Evolutionary conservation across 1,140 invertebrate species (phyloP).

Genomic region (Drosophila lini): DNA sequence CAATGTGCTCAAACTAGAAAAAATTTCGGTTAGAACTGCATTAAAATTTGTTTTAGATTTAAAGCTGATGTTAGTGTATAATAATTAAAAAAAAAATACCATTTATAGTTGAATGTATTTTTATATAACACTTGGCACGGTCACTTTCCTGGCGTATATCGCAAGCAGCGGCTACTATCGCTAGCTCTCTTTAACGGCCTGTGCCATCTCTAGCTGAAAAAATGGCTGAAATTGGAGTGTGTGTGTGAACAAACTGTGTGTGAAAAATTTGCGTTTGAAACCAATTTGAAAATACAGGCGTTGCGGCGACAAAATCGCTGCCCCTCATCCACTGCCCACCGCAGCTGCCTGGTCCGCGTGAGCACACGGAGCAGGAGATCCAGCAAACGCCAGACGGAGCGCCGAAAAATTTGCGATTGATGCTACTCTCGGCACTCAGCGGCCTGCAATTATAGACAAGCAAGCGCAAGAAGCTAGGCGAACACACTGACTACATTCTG

Average conservation of each 20-base stretch:
- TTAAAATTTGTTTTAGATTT: no score
- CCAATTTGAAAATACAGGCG: constrained; percentile 42
- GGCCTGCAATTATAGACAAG: constrained; percentile 51
- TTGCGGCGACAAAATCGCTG: constrained; percentile 22
- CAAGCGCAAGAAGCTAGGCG: constrained; percentile 9
- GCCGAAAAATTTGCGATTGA: constrained; percentile 46
- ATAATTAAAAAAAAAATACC: background rate
- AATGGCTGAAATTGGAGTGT: constrained; percentile 55
- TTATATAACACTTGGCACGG: background rate
- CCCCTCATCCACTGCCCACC: constrained; percentile 4
- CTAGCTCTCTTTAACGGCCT: background rate
- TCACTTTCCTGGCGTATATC: background rate
- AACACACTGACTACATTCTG: constrained; percentile 9
- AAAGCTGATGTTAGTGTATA: background rate
- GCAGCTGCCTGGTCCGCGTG: constrained; percentile 7
- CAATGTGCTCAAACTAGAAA: no score
- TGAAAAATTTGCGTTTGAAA: constrained; percentile 53
- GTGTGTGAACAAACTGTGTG: constrained; percentile 53
- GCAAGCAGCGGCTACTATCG: constrained; percentile 4
- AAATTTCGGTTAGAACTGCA: no score
- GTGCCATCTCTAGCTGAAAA: constrained; percentile 38
- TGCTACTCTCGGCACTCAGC: constrained; percentile 42
- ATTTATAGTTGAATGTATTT: background rate
- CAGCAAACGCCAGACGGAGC: constrained; percentile 2
- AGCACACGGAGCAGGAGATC: background rate